Evolutionary conservation across 2,888 invertebrate genomes (phyloP).

Genomic region (Heliconius sara): DNA sequence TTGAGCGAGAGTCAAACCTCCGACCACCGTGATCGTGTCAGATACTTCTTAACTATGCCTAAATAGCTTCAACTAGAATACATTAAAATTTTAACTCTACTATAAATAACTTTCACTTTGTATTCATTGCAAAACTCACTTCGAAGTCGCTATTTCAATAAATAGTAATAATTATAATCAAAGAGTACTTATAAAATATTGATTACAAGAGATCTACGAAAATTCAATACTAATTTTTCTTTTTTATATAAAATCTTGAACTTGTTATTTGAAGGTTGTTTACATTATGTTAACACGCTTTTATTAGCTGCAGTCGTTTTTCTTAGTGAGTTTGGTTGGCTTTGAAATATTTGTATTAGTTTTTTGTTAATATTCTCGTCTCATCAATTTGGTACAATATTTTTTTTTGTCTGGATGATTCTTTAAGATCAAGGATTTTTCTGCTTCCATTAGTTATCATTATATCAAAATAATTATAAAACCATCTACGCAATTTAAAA

Average conservation of each 20-base stretch:
- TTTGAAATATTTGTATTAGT: neutral
- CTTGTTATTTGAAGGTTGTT: constrained; percentile 21
- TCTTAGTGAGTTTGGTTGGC: neutral
- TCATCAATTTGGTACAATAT: neutral
- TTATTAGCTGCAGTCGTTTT: neutral
- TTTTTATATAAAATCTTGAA: neutral
- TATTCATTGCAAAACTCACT: neutral
- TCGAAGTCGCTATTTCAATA: constrained; percentile 5
- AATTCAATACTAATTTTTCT: neutral
- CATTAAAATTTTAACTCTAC: neutral
- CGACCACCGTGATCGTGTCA: no score
- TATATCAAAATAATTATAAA: neutral
- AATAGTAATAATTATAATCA: neutral
- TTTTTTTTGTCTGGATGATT: neutral
- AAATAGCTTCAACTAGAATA: no score
- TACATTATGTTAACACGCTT: neutral
- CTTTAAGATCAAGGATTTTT: constrained; percentile 23
- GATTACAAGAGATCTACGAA: neutral
- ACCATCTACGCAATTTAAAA: no score
- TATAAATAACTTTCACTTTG: neutral
- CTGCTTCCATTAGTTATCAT: neutral
- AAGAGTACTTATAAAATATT: neutral
- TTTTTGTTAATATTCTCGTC: neutral
- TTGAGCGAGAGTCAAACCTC: no score
- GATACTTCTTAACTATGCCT: no score